Base-by-base conservation (phyloP, 2,113 vertebrate genomes). In the Chloroceryle aenea region DNA sequence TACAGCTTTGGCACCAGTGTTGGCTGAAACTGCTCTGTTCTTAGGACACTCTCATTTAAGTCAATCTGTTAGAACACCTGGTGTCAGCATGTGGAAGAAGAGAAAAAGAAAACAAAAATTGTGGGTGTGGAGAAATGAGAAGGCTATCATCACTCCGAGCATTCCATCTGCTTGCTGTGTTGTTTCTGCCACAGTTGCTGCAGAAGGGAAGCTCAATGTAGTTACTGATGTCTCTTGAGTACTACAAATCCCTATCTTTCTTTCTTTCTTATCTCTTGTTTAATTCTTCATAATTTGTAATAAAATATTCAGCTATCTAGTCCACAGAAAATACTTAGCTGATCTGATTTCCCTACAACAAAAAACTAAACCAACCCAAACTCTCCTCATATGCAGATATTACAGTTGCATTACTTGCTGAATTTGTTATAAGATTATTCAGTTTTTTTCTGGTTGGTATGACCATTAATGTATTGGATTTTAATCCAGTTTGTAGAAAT, bases 51-150 rank as follows among this genome's bases (percentile, higher is more conserved):
- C n/a, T 68, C 52, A 17, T 32, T 89, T 79, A 89, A 89, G 48
- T 93, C 92, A 96, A 93, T 83, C 95, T 96, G 93, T 96, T 94
- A 6, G 2, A 95, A 72, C 96, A 96, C 92, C 94, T 95, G 73
- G 30, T 79, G 64, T 64, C 62, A 79, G 77, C 45, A 23, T 81
- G 83, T 74, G 68, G 79, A 94, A 94, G 68, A 93, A 77, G 36
- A 64, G 63, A 48, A 52, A 56, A 88, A 64, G 76, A 68, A 86
- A 85, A 29, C 29, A 61, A 17, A 75, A 79, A 91, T 42, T 47
- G 64, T 26, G 71, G 47, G 14, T 63, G 43, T 83, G 59, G 55
- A 74, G 63, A 80, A 80, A 74, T 29, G 7, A 77, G 58, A 12
- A 8, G 18, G 40, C 43, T 7, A 0, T 84, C 47, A 8, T 50